Evolutionary conservation across 2,888 invertebrate species (phyloP), one percentile per base, ranked within the genome.

Genomic region (Taphrorychus bicolor): DNA sequence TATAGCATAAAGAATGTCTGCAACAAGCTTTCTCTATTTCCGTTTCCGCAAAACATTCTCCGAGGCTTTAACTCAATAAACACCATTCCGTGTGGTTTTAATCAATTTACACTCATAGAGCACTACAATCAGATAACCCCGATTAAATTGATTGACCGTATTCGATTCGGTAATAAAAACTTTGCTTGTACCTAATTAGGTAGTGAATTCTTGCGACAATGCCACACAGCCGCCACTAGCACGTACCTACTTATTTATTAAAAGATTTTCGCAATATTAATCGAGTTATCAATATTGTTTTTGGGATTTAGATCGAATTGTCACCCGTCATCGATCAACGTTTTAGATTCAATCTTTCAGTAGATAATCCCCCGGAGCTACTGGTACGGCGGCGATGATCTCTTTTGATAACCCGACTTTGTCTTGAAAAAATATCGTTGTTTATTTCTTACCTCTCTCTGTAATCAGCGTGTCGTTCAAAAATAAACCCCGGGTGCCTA

Each of bases 261-360:
- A 2, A 64, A 51, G 23, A 58, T 64, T 64, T 64, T 64, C 64
- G 64, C 64, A 64, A 64, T 53, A 64, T 64, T 64, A 58, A 64
- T 58, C 52, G 52, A 42, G 9, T 66, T 66, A 66, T 66, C 66
- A 42, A 58, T 66, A 68, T 63, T 59, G 68, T 64, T 68, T 68
- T 63, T 68, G 51, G 68, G 63, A 68, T 68, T 68, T 64, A 64
- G 59, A 64, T 53, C 56, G 57, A 68, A 64, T 63, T 68, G 68
- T 68, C 68, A 64, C 14, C 56, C 11, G 54, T 68, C 64, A 68
- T 68, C 68, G 61, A 68, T 68, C 64, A 68, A 49, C 32, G 32
- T 68, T 63, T 56, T 56, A 54, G 49, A 68, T 68, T 68, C 54
- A 64, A 63, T 68, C 59, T 56, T 63, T 68, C 68, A 59, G 63